Percentiles rank a stretch among this genome's conserved stretches.
Evolutionary conservation across 1,140 invertebrate species (phyloP).

Genomic region (Caenorhabditis elegans): DNA sequence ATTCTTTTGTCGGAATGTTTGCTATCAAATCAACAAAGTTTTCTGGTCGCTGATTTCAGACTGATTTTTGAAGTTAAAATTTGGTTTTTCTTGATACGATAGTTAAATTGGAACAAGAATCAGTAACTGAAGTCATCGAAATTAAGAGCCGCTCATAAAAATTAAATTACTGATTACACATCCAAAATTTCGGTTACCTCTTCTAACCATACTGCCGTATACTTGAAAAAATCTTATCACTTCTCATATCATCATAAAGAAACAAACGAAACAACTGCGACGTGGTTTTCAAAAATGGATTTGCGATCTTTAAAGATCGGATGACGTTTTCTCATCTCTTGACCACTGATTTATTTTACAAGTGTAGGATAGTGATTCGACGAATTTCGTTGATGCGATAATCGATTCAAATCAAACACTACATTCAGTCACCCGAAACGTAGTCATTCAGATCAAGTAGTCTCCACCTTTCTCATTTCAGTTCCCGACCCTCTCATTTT

Average conservation of each 20-base stretch:
- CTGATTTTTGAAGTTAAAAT: not conserved
- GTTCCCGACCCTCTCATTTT: not conserved
- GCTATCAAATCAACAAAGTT: not conserved
- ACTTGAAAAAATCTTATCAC: too few relatives aligned
- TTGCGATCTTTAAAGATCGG: not conserved
- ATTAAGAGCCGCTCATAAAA: not conserved
- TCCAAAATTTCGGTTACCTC: not conserved
- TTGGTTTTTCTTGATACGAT: not conserved
- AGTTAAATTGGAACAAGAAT: not conserved
- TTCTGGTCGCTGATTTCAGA: too few relatives aligned
- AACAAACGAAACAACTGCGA: too few relatives aligned
- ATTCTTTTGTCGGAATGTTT: not conserved
- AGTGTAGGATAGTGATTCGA: not conserved
- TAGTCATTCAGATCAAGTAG: conserved; percentile 25
- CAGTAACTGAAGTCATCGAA: not conserved
- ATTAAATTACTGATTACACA: conserved; percentile 12
- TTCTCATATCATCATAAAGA: not conserved
- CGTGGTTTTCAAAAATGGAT: too few relatives aligned
- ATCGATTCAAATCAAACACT: conserved; percentile 25
- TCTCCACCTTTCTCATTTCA: not conserved
- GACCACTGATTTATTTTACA: not conserved
- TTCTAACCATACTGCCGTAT: too few relatives aligned
- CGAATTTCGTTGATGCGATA: not conserved
- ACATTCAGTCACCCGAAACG: not conserved
- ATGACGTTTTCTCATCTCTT: not conserved